A percentile compares a stretch with the other conserved stretches of the same genome.
These are phyloP conservation scores for Aporrectodea caliginosa DNA, from an alignment of 1,140 invertebrate genomes.

Conservation along the genomic window DNA sequence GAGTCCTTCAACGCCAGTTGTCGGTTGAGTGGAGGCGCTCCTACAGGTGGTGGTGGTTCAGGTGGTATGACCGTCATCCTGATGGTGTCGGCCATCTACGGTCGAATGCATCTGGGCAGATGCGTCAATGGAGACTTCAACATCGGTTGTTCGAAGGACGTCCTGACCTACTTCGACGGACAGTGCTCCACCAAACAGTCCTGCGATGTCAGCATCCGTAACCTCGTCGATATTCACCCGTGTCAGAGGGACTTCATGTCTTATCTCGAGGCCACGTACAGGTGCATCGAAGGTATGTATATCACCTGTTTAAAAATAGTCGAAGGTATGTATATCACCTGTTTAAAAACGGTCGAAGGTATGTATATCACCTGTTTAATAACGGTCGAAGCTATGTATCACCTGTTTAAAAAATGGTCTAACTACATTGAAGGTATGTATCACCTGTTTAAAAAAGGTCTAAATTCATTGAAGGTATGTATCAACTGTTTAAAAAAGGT, in stretches of 20 bases:
- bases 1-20: slow-evolving; percentile 23
- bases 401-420: too few species aligned
- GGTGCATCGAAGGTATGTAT: slow-evolving; percentile 16
- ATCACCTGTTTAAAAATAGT: too few species aligned
- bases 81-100: slow-evolving; percentile 5
- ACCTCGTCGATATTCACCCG: slow-evolving; percentile 26
- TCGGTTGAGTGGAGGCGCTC: too few species aligned
- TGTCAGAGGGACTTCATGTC: slow-evolving; percentile 26
- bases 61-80: neutral
- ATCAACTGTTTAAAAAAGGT: too few species aligned
- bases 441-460: too few species aligned
- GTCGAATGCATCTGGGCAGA: neutral
- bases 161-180: slow-evolving; percentile 11
- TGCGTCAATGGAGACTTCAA: slow-evolving; percentile 17
- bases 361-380: too few species aligned
- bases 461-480: too few species aligned
- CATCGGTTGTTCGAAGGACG: slow-evolving; percentile 13
- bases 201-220: slow-evolving; percentile 12
- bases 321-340: too few species aligned
- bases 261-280: slow-evolving; percentile 23
- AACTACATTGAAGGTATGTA: too few species aligned
- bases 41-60: neutral
- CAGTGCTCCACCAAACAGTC: slow-evolving; percentile 9
- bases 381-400: too few species aligned
- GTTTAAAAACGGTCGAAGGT: too few species aligned